phyloP scores from a whole-genome alignment of 2,113 vertebrate genomes.

The Tragelaphus buxtoni region DNA sequence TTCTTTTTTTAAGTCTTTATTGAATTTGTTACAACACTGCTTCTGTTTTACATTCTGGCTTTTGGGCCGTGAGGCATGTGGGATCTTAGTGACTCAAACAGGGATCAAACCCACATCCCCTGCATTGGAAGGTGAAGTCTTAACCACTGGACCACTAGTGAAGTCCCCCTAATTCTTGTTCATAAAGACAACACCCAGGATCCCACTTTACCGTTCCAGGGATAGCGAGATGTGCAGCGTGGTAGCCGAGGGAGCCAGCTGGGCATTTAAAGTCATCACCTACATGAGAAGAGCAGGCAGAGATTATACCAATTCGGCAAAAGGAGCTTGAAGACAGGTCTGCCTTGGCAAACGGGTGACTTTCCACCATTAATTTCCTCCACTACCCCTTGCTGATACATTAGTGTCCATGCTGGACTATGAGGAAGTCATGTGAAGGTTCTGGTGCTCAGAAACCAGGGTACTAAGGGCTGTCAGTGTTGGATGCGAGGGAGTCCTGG shows the following conservation, averaged over 20 bases:
- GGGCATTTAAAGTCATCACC: slow-evolving; percentile 65
- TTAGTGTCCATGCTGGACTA: background rate
- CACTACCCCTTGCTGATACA: background rate
- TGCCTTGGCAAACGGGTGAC: background rate
- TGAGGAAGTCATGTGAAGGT: background rate
- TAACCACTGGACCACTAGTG: background rate
- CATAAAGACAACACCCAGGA: background rate
- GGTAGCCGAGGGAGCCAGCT: background rate
- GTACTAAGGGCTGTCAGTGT: background rate
- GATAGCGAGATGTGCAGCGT: slow-evolving; percentile 62
- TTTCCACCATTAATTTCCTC: background rate
- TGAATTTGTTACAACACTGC: background rate
- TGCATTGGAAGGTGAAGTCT: background rate
- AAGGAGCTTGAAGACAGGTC: background rate
- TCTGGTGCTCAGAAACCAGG: background rate
- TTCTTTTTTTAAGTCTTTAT: background rate
- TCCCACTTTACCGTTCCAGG: slow-evolving; percentile 73
- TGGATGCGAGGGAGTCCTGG: background rate
- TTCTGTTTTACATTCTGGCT: background rate
- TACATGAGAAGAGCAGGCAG: slow-evolving; percentile 14
- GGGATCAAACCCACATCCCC: background rate
- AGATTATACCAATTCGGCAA: background rate
- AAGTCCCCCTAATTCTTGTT: background rate
- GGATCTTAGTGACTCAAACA: background rate
- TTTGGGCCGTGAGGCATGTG: background rate